Conservation (phyloP, 2,113 vertebrate species). For the Dascyllus trimaculatus region DNA sequence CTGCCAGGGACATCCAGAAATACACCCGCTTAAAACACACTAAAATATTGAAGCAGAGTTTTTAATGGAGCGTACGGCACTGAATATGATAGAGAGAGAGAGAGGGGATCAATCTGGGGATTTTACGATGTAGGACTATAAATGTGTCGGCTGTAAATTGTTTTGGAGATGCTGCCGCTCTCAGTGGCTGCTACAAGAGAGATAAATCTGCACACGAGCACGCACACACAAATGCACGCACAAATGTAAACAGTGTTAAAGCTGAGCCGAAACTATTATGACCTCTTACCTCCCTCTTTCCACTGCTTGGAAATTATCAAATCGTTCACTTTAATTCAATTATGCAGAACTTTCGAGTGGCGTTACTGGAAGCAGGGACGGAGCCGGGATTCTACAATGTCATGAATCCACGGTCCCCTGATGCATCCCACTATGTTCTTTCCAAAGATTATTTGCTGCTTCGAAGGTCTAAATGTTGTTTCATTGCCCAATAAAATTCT, state of each 20-base stretch:
- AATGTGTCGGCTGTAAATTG: conserved; percentile 77
- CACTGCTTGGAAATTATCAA: conserved; percentile 14
- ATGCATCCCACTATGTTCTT: background rate
- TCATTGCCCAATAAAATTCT: too few relatives aligned
- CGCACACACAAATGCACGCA: conserved; percentile 10
- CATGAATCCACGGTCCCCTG: too few relatives aligned
- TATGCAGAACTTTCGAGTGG: background rate
- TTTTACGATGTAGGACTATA: conserved; percentile 72
- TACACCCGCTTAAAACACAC: conserved; percentile 67
- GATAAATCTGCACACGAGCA: conserved; percentile 61
- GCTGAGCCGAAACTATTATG: conserved; percentile 36
- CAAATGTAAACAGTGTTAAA: conserved; percentile 31
- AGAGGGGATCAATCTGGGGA: conserved; percentile 68
- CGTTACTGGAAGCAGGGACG: background rate
- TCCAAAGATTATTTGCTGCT: too few relatives aligned
- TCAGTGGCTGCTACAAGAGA: conserved; percentile 48
- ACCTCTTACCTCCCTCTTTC: conserved; percentile 27
- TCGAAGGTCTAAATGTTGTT: too few relatives aligned
- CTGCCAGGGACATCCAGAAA: conserved; percentile 63
- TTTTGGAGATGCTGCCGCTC: conserved; percentile 73
- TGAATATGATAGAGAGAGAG: conserved; percentile 70
- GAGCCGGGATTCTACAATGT: background rate
- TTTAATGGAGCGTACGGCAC: conserved; percentile 70
- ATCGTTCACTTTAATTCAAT: conserved; percentile 35
- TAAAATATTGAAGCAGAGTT: conserved; percentile 63